Percentiles rank a stretch among this genome's conserved stretches.
Evolutionary conservation across 1,140 invertebrate species (phyloP).

Genomic region (Macrotrachela quadricornifera): DNA sequence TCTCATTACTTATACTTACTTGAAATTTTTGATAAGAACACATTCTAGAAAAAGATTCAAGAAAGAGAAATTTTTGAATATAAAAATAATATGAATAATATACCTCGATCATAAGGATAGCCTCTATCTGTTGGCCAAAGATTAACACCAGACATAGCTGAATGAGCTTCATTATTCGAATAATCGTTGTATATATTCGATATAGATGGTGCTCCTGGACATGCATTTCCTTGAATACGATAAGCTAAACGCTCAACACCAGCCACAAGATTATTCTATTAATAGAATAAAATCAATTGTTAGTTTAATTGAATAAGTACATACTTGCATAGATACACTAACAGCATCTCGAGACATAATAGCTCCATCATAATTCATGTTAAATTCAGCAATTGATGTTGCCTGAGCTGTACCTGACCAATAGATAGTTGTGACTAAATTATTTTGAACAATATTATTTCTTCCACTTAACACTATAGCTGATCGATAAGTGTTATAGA

Average conservation of each 20-base stretch:
- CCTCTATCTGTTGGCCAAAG: neutral
- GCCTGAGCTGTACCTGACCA: slow-evolving; percentile 12
- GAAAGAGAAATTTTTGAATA: too few species aligned
- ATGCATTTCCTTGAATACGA: slow-evolving; percentile 11
- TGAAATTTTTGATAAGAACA: too few species aligned
- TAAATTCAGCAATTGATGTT: slow-evolving; percentile 8
- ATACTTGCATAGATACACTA: slow-evolving; percentile 10
- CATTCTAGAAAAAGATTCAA: too few species aligned
- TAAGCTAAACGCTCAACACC: slow-evolving; percentile 16
- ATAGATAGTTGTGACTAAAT: slow-evolving; percentile 14
- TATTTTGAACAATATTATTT: slow-evolving; percentile 11
- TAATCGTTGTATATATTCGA: neutral
- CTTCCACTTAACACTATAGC: slow-evolving; percentile 1
- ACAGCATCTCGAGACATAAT: slow-evolving; percentile 14
- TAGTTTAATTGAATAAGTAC: too few species aligned
- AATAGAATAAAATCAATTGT: too few species aligned
- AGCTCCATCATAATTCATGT: slow-evolving; percentile 13
- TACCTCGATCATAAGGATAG: too few species aligned
- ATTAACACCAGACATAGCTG: neutral
- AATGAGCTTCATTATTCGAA: slow-evolving; percentile 12
- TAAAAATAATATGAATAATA: too few species aligned
- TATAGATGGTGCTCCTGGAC: neutral
- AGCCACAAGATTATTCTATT: slow-evolving; percentile 14
- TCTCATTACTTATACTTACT: too few species aligned
- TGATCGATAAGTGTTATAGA: slow-evolving; percentile 1